Evolutionary conservation across 2,797 vertebrate species (phyloP).

Genomic region (Acipenser ruthenus): DNA sequence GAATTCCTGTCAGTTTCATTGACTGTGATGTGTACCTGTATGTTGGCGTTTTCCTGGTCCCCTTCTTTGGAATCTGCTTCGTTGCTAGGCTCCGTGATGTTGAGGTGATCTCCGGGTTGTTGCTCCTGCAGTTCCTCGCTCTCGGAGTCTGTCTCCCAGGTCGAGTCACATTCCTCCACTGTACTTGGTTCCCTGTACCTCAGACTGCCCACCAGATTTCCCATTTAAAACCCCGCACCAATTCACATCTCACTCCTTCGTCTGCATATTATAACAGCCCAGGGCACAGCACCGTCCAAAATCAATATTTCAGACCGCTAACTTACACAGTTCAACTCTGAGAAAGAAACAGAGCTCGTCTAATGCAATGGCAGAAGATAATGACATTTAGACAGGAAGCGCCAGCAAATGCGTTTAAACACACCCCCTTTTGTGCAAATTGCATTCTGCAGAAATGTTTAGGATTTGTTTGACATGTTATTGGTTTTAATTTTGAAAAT

Average conservation of each 20-base stretch:
- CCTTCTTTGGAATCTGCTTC: conserved; percentile 33
- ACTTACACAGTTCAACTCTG: not conserved
- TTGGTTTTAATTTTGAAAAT: too few species aligned
- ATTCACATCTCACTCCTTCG: conserved; percentile 20
- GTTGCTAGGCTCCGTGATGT: conserved; percentile 47
- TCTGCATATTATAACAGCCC: conserved; percentile 22
- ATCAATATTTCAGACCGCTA: not conserved
- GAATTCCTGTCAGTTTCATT: too few species aligned
- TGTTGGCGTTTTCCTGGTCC: too few species aligned
- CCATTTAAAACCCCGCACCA: conserved; percentile 61
- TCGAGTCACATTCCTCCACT: conserved; percentile 93
- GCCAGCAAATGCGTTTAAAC: conserved; percentile 6
- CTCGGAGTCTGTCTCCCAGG: conserved; percentile 90
- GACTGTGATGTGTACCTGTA: too few species aligned
- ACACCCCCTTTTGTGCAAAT: conserved; percentile 24
- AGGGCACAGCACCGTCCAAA: not conserved
- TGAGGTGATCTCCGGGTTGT: conserved; percentile 45
- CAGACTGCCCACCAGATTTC: conserved; percentile 80
- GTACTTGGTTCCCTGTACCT: conserved; percentile 87
- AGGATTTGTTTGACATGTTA: too few species aligned
- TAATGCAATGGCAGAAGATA: conserved; percentile 35
- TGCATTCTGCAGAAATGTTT: not conserved
- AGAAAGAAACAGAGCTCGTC: conserved; percentile 27
- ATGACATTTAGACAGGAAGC: too few species aligned
- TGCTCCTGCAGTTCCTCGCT: conserved; percentile 47